Evolutionary conservation across 2,797 vertebrate species (phyloP), one percentile per base, ranked within the genome.

Genomic region (Diplodus sargus): DNA sequence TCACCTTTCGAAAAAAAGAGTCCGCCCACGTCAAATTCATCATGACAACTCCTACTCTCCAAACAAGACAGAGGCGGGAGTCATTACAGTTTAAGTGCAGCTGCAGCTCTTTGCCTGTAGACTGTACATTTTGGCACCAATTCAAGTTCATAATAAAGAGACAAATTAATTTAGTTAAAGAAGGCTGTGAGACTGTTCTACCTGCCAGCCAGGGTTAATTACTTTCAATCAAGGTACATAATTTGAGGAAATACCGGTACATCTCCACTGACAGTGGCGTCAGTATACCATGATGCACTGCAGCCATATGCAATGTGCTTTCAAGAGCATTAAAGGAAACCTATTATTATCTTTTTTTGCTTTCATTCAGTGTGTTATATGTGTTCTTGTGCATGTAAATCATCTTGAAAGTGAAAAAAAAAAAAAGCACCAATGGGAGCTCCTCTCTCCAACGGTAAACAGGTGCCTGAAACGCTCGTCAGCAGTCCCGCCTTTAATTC

Each of bases 1-100:
- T 74, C 76, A 92, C 91, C 88, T 84, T 85, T 4, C 4, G 76
- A 71, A 66, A 83, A 82, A 75, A 39, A 39, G 69, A 88, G 84
- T 70, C 65, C 17, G 34, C 52, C 28, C 2, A 39, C 76, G 84
- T 82, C 70, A 65, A 58, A 84, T 84, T 76, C 70, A 86, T 85
- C 73, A 67, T 69, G 63, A n/a, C n/a, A n/a, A n/a, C n/a, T n/a
- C n/a, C n/a, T 54, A 17, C 43, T 67, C 61, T 63, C 25, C 56
- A 56, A 53, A 76, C 22, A 42, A 23, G 25, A 16, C 23, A 25
- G 34, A 42, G 45, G 28, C 12, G 5, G 23, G 39, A 69, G 57
- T 71, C 20, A 64, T 65, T 75, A 47, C 4, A 62, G 14, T 70
- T 52, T 42, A 16, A 74, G 42, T 20, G 23, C 17, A 54, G 52